A percentile compares a stretch with the other conserved stretches of the same genome.
phyloP scores from a whole-genome alignment of 2,888 invertebrate genomes.

The Dicycla oo region DNA sequence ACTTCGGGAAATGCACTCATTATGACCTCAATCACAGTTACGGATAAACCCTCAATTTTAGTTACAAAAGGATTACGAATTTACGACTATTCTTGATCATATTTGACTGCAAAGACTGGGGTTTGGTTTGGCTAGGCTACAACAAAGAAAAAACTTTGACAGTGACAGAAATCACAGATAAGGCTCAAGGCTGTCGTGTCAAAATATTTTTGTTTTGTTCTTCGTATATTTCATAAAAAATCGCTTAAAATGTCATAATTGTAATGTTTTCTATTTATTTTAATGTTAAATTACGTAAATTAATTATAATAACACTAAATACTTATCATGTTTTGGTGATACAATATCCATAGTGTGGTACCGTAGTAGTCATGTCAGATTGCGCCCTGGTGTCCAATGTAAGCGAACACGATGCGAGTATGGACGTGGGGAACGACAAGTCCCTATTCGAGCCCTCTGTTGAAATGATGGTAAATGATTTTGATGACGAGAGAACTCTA shows the following conservation, averaged over 20 bases:
- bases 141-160: constrained; percentile 12
- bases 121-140: background rate
- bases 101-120: constrained; percentile 1
- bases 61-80: background rate
- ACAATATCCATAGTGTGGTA: constrained; percentile 76
- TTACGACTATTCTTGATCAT: background rate
- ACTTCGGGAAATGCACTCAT: too few species aligned
- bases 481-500: constrained; percentile 98
- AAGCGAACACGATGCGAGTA: constrained; percentile 89
- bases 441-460: constrained; percentile 97
- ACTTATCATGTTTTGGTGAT: constrained; percentile 80
- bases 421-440: constrained; percentile 90
- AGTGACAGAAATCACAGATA: constrained; percentile 26
- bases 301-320: constrained; percentile 68
- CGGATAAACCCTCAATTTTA: background rate
- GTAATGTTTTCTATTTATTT: constrained; percentile 77
- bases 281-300: constrained; percentile 64
- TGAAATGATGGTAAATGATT: constrained; percentile 99
- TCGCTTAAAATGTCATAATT: constrained; percentile 76
- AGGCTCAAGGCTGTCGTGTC: constrained; percentile 77
- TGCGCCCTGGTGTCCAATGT: constrained; percentile 89
- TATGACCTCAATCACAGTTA: too few species aligned
- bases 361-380: constrained; percentile 89
- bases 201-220: constrained; percentile 89
- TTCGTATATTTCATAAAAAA: constrained; percentile 71